These are phyloP conservation scores for Bungarus multicinctus DNA, from an alignment of 2,113 vertebrate species.

Conservation along the genomic window DNA sequence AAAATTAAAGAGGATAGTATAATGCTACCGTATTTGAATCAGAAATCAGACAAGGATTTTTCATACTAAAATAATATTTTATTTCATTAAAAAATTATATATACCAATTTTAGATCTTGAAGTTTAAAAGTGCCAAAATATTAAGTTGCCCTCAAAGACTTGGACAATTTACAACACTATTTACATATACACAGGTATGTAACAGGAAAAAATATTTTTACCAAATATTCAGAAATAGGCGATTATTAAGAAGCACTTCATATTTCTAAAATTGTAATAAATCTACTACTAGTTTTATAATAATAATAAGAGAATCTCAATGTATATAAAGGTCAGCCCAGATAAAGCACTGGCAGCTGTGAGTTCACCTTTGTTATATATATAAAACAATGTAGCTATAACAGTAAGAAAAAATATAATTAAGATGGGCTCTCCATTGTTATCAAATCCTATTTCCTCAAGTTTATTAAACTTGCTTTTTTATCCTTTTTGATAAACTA, in stretches of 20 bases:
- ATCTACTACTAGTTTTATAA: background rate
- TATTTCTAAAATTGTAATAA: conserved; percentile 11
- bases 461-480: background rate
- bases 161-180: background rate
- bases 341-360: background rate
- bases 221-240: background rate
- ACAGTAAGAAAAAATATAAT: background rate
- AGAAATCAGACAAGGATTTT: background rate
- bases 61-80: background rate
- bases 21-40: background rate
- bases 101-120: background rate
- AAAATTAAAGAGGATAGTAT: background rate
- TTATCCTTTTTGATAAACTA: background rate
- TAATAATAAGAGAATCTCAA: background rate
- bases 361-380: background rate
- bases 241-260: background rate
- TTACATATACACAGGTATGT: background rate
- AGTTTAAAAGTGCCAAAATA: background rate
- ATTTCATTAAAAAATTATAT: background rate
- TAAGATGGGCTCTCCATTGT: background rate
- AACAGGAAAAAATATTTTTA: background rate
- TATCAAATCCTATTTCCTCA: background rate
- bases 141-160: too few relatives aligned
- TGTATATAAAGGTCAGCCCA: background rate
- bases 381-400: background rate